Conservation (phyloP, 2,888 invertebrate genomes). For the Drosophila mulleri region DNA sequence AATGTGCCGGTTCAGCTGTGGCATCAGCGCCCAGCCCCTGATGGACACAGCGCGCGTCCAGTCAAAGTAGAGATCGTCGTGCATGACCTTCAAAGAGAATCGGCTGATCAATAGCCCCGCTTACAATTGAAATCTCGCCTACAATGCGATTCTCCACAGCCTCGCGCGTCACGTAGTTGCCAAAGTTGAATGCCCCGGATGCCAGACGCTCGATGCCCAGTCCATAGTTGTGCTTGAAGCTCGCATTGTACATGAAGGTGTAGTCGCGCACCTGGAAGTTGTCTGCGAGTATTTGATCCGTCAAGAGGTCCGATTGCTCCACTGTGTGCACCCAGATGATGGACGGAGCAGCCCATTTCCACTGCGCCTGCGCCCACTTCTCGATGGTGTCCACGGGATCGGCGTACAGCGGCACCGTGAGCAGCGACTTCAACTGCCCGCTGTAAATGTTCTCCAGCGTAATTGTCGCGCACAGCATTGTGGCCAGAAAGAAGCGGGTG, state of each 20-base stretch:
- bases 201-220: slow-evolving; percentile 81
- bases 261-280: slow-evolving; percentile 81
- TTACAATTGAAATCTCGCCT: not conserved
- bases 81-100: slow-evolving; percentile 65
- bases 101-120: not conserved
- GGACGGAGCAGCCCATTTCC: slow-evolving; percentile 84
- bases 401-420: slow-evolving; percentile 81
- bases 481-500: slow-evolving; percentile 77
- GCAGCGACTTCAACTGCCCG: slow-evolving; percentile 82
- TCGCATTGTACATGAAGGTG: slow-evolving; percentile 77
- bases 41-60: slow-evolving; percentile 83
- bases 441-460: slow-evolving; percentile 84
- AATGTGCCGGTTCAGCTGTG: slow-evolving; percentile 76
- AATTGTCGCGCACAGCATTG: slow-evolving; percentile 80
- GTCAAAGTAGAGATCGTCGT: slow-evolving; percentile 83
- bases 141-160: slow-evolving; percentile 81
- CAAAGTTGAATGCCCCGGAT: slow-evolving; percentile 77
- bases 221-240: slow-evolving; percentile 76
- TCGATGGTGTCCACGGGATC: slow-evolving; percentile 80
- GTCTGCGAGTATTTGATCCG: slow-evolving; percentile 72
- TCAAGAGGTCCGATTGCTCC: slow-evolving; percentile 71
- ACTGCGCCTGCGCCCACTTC: slow-evolving; percentile 77
- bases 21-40: slow-evolving; percentile 83
- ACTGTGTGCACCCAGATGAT: slow-evolving; percentile 81
- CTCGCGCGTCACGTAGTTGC: slow-evolving; percentile 75